Conservation (phyloP, 2,888 invertebrate species). For the Elaeidobius kamerunicus region DNA sequence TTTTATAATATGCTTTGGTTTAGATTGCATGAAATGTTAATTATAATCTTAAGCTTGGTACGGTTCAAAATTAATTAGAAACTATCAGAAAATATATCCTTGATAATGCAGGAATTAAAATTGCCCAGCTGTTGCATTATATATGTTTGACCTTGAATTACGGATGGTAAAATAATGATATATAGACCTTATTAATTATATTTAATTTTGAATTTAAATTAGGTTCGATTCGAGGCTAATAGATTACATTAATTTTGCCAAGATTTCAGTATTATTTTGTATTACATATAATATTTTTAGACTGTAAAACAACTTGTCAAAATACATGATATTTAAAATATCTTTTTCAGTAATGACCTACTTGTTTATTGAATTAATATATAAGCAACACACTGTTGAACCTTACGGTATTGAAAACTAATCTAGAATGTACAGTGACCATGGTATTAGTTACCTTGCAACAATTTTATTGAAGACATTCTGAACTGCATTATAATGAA, state of each 20-base stretch:
- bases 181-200: too few relatives aligned
- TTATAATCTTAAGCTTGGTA: slow-evolving; percentile 10
- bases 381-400: slow-evolving; percentile 3
- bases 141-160: neutral
- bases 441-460: slow-evolving; percentile 38
- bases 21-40: slow-evolving; percentile 16
- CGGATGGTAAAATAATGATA: too few relatives aligned
- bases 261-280: too few relatives aligned
- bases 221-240: too few relatives aligned
- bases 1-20: slow-evolving; percentile 23
- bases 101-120: slow-evolving; percentile 18
- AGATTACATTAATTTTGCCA: too few relatives aligned
- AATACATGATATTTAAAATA: too few relatives aligned
- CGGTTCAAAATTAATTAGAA: slow-evolving; percentile 18
- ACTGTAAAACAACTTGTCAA: too few relatives aligned
- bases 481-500: slow-evolving; percentile 8
- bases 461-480: slow-evolving; percentile 18
- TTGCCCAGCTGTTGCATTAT: slow-evolving; percentile 16
- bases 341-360: neutral
- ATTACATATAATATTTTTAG: too few relatives aligned
- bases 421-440: slow-evolving; percentile 29
- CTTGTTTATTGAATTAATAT: neutral
- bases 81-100: slow-evolving; percentile 10
- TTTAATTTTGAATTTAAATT: too few relatives aligned
- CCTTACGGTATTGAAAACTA: neutral